phyloP scores from a whole-genome alignment of 2,888 invertebrate genomes.

The Steinernema hermaphroditum region DNA sequence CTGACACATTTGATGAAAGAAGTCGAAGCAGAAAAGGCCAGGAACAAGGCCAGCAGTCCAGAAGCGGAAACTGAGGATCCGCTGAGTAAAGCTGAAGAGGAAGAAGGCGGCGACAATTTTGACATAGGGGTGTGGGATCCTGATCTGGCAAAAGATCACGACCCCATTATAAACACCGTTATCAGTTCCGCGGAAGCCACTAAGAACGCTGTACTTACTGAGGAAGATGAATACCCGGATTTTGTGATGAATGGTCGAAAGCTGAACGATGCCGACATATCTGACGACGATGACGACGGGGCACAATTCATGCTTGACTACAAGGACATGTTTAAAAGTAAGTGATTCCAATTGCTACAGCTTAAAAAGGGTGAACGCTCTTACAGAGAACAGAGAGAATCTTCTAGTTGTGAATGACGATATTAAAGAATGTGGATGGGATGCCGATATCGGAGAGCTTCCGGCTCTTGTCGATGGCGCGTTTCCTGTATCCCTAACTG shows the following conservation, averaged over 20 bases:
- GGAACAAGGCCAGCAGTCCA: constrained; percentile 25
- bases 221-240: constrained; percentile 23
- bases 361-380: no score
- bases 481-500: neutral
- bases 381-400: neutral
- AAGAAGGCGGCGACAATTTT: constrained; percentile 30
- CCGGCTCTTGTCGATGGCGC: neutral
- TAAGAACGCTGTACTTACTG: neutral
- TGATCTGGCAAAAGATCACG: constrained; percentile 38
- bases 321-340: neutral
- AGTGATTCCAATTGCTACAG: neutral
- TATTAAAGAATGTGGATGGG: constrained; percentile 12
- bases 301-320: constrained; percentile 37
- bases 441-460: neutral
- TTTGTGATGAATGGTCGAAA: constrained; percentile 32
- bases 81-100: constrained; percentile 17
- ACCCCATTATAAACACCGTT: neutral
- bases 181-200: neutral
- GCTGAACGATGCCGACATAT: constrained; percentile 47
- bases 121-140: constrained; percentile 66
- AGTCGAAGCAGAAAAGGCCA: constrained; percentile 23
- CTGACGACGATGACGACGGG: constrained; percentile 57
- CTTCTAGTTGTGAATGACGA: neutral
- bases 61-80: constrained; percentile 39
- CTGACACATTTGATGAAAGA: constrained; percentile 39